Evolutionary conservation across 2,113 vertebrate species (phyloP), one percentile per base, ranked within the genome.

Genomic region (Natator depressus): DNA sequence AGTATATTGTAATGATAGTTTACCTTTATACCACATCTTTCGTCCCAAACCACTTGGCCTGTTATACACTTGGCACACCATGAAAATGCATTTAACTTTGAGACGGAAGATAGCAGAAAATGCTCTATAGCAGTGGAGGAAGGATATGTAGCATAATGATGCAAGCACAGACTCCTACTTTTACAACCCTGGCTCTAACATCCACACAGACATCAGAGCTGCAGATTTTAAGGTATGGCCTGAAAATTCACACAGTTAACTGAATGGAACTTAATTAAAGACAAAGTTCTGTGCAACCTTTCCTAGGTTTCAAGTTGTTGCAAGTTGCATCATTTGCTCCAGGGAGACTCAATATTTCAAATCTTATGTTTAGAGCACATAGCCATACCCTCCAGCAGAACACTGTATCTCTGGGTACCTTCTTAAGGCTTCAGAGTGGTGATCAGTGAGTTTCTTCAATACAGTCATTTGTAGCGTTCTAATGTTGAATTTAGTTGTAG

Each of bases 21-120:
- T 53, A 62, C 62, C 78, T 90, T 97, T 94, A 86, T 84, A 89
- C 78, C 72, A 47, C 62, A 85, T 31, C 22, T 87, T 95, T 84
- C 79, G 50, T 88, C n/a, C 69, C 65, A 93, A 91, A 93, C 53
- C 29, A 55, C 38, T 89, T 62, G 55, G 42, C 72, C 0, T 6
- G 75, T 84, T 38, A 83, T 25, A 72, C 38, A 82, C 9, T 1
- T 57, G 90, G 49, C 91, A 55, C 46, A 49, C 87, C 0, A 0
- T 3, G 65, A 31, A 47, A 25, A 29, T 42, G 55, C 78, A 91
- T 16, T 6, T 16, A 51, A 24, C 80, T 75, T 27, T 19, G 27
- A 94, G 42, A 35, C 10, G 49, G 59, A 91, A 91, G 51, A 24
- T 49, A 93, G 89, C 29, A 72, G 46, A 79, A 35, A 35, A 50